These are phyloP conservation scores for Crossoptilon crossoptilon DNA, from an alignment of 2,797 vertebrate genomes.

Conservation along the genomic window DNA sequence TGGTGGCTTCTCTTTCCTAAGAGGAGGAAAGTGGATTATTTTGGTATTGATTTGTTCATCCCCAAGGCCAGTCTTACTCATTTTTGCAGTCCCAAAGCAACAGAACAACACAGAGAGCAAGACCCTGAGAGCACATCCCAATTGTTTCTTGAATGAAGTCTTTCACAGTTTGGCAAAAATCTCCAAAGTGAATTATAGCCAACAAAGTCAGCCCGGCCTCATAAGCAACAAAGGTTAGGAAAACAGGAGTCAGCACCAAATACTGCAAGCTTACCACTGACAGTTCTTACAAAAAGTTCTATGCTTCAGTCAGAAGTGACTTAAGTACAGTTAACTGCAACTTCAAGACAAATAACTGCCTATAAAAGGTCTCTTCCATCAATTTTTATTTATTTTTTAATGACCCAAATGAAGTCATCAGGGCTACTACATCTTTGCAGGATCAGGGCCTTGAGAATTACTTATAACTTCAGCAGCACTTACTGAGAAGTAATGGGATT, in stretches of 20 bases:
- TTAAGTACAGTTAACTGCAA: background rate
- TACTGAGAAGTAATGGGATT: slow-evolving; percentile 6
- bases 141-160: background rate
- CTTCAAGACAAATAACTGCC: background rate
- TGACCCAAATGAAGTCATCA: background rate
- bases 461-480: slow-evolving; percentile 3
- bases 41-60: background rate
- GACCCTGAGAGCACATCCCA: background rate
- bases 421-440: background rate
- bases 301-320: background rate
- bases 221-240: background rate
- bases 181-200: background rate
- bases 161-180: background rate
- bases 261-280: background rate
- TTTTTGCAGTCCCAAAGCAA: background rate
- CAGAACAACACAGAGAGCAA: background rate
- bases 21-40: background rate
- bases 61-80: background rate
- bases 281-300: background rate
- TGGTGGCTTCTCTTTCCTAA: background rate
- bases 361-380: background rate
- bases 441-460: background rate
- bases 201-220: background rate
- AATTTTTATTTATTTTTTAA: background rate
- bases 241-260: background rate